A percentile compares a stretch with the other conserved stretches of the same genome.
These are phyloP conservation scores for Clarias pachynema DNA, from an alignment of 2,797 vertebrate species.

Conservation along the genomic window DNA sequence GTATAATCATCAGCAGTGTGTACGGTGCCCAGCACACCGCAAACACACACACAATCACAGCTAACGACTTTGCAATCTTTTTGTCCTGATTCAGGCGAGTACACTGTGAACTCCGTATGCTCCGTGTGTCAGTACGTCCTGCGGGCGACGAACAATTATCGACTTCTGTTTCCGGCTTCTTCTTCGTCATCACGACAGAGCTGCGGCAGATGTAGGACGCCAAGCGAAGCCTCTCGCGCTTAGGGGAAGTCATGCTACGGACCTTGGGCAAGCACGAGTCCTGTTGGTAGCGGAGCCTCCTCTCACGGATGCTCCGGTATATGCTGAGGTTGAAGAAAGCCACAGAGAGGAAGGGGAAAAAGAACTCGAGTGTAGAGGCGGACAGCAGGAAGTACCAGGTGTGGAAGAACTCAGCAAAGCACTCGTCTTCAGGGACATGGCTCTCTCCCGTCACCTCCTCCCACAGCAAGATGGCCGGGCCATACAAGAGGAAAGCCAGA, in stretches of 20 bases:
- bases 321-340: constrained; percentile 87
- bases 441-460: constrained; percentile 69
- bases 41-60: constrained; percentile 84
- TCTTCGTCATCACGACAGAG: constrained; percentile 66
- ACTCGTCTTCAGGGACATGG: constrained; percentile 68
- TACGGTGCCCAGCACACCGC: constrained; percentile 89
- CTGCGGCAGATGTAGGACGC: constrained; percentile 52
- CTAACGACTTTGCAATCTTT: constrained; percentile 86
- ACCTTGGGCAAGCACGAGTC: constrained; percentile 49
- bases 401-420: constrained; percentile 75
- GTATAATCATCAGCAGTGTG: constrained; percentile 83
- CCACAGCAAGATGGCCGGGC: constrained; percentile 83
- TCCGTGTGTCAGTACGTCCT: constrained; percentile 70
- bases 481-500: constrained; percentile 84
- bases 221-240: constrained; percentile 27
- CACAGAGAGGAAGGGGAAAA: constrained; percentile 82
- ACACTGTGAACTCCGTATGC: constrained; percentile 70
- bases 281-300: constrained; percentile 65
- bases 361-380: constrained; percentile 85
- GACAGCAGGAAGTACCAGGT: constrained; percentile 78
- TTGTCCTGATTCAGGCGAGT: constrained; percentile 81
- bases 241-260: constrained; percentile 42
- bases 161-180: not conserved
- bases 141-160: constrained; percentile 66
- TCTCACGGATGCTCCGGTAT: constrained; percentile 82